phyloP scores from a whole-genome alignment of 2,113 vertebrate species.

The Suricata suricatta region DNA sequence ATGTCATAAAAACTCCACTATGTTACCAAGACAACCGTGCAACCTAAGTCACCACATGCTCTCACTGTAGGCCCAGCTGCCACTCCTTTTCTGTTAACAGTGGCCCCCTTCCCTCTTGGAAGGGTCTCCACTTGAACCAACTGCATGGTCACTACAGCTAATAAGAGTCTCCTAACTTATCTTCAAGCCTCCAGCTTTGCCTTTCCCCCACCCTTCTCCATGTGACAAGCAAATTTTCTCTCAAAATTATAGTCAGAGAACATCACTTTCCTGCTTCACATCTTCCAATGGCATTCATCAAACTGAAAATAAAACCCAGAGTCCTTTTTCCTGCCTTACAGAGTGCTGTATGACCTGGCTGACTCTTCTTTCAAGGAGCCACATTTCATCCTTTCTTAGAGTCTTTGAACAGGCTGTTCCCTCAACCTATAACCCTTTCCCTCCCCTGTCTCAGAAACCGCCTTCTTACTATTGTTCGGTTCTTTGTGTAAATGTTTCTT shows the following conservation, averaged over 20 bases:
- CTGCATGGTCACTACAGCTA: no score
- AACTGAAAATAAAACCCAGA: neutral
- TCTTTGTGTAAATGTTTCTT: neutral
- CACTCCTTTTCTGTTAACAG: neutral
- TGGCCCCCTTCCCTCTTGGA: neutral
- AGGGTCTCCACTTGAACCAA: neutral
- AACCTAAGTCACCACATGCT: neutral
- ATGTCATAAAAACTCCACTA: neutral
- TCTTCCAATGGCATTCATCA: neutral
- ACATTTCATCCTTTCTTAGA: neutral
- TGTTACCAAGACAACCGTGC: no score
- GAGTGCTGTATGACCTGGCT: neutral
- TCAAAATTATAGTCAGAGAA: neutral
- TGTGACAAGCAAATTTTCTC: neutral
- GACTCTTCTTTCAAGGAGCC: neutral
- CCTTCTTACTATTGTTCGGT: neutral
- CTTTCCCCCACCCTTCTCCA: neutral
- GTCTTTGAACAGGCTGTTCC: neutral
- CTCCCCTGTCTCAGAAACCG: neutral
- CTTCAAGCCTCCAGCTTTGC: neutral
- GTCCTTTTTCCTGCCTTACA: neutral
- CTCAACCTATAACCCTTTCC: neutral
- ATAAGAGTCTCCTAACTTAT: neutral
- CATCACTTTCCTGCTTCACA: neutral
- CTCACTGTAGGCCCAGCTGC: no score